Evolutionary conservation across 1,140 invertebrate genomes (phyloP).

Genomic region (Drosophila mayri): DNA sequence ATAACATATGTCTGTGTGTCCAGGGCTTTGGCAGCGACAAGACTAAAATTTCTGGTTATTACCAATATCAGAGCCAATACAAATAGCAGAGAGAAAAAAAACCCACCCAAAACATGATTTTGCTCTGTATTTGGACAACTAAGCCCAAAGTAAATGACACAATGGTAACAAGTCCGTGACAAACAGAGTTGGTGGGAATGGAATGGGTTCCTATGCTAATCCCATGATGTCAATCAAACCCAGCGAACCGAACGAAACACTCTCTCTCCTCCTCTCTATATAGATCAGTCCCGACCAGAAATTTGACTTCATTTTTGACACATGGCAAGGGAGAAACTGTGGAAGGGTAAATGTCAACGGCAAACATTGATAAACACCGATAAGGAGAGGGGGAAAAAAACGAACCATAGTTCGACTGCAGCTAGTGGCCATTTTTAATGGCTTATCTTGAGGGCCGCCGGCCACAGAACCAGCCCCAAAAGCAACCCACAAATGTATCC

Average conservation of each 20-base stretch:
- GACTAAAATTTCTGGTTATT: slow-evolving; percentile 64
- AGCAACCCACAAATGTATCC: slow-evolving; percentile 35
- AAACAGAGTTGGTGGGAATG: slow-evolving; percentile 18
- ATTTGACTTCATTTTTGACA: slow-evolving; percentile 76
- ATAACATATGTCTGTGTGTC: slow-evolving; percentile 22
- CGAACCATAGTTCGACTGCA: slow-evolving; percentile 44
- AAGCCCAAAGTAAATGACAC: slow-evolving; percentile 73
- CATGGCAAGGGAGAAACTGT: slow-evolving; percentile 30
- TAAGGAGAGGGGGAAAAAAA: slow-evolving; percentile 47
- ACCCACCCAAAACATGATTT: slow-evolving; percentile 45
- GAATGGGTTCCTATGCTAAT: slow-evolving; percentile 60
- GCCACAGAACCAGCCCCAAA: slow-evolving; percentile 31
- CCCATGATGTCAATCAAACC: slow-evolving; percentile 72
- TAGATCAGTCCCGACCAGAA: slow-evolving; percentile 47
- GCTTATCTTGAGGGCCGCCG: slow-evolving; percentile 62
- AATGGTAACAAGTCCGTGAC: slow-evolving; percentile 60
- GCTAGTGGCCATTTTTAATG: slow-evolving; percentile 79
- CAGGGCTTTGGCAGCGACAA: slow-evolving; percentile 63
- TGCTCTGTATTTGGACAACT: slow-evolving; percentile 65
- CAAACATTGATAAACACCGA: slow-evolving; percentile 76
- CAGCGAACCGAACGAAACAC: slow-evolving; percentile 18
- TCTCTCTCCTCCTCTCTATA: slow-evolving; percentile 29
- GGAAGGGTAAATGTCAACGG: slow-evolving; percentile 66
- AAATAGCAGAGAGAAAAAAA: slow-evolving; percentile 48
- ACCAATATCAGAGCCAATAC: slow-evolving; percentile 78